Evolutionary conservation across 2,888 invertebrate species (phyloP).

Genomic region (Caenorhabditis sp.): DNA sequence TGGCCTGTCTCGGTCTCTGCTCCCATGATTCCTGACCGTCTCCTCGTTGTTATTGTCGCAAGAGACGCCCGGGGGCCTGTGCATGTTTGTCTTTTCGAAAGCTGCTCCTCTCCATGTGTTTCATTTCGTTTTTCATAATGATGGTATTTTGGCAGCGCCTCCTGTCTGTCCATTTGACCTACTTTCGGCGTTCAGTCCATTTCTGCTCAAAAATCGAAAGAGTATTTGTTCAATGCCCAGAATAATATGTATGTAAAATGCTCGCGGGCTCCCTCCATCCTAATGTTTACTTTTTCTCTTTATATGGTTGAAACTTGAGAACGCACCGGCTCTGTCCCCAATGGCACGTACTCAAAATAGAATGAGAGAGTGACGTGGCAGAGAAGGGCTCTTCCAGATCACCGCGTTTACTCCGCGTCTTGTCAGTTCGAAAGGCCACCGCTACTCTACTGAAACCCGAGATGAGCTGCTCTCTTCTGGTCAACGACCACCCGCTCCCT

Average conservation of each 20-base stretch:
- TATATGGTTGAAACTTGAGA: slow-evolving; percentile 52
- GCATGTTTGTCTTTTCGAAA: slow-evolving; percentile 39
- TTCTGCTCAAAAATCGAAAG: slow-evolving; percentile 15
- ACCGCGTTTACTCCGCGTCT: background rate
- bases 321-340: slow-evolving; percentile 14
- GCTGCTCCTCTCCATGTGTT: slow-evolving; percentile 17
- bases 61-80: slow-evolving; percentile 8
- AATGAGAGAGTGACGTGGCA: slow-evolving; percentile 5
- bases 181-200: background rate
- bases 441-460: slow-evolving; percentile 36
- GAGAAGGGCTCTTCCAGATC: slow-evolving; percentile 5
- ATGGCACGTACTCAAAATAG: slow-evolving; percentile 47
- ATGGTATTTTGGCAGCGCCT: too few species aligned
- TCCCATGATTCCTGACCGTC: slow-evolving; percentile 22
- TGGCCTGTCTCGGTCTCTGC: slow-evolving; percentile 12
- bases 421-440: slow-evolving; percentile 11
- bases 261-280: background rate
- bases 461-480: slow-evolving; percentile 32
- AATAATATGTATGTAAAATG: slow-evolving; percentile 12
- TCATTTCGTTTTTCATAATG: slow-evolving; percentile 49
- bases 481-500: slow-evolving; percentile 14
- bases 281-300: slow-evolving; percentile 51
- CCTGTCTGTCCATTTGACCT: background rate
- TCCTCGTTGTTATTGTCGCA: slow-evolving; percentile 15
- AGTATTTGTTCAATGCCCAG: slow-evolving; percentile 32